Conservation (phyloP, 2,888 invertebrate genomes). For the Ommatoiulus sabulosus region DNA sequence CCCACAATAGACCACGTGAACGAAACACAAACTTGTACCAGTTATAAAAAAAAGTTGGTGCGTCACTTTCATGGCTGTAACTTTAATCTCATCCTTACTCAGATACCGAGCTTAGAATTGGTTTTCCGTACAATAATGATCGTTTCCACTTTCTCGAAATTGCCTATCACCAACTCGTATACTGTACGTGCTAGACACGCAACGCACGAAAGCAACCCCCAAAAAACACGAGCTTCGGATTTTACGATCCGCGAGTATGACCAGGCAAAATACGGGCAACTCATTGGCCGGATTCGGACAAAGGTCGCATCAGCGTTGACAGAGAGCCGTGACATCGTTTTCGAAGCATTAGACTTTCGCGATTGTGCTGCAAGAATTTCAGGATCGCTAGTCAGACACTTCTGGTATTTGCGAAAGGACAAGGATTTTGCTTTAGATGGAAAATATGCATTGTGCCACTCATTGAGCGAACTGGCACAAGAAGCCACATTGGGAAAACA, state of each 20-base stretch:
- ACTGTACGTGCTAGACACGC: neutral
- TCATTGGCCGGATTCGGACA: slow-evolving; percentile 13
- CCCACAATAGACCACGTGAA: too few species aligned
- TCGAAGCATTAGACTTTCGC: neutral
- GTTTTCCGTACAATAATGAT: neutral
- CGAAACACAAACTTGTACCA: too few species aligned
- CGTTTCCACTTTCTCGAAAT: neutral
- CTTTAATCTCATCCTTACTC: neutral
- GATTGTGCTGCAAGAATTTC: neutral
- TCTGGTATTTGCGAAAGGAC: neutral
- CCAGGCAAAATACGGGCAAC: neutral
- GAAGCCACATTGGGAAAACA: slow-evolving; percentile 38
- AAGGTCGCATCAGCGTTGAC: slow-evolving; percentile 13
- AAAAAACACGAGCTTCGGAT: neutral
- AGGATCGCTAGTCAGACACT: neutral
- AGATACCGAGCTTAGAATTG: neutral
- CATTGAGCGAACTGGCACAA: neutral
- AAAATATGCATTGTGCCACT: slow-evolving; percentile 39
- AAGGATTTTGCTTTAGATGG: neutral
- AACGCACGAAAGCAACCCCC: neutral
- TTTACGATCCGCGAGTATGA: neutral
- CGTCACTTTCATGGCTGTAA: neutral
- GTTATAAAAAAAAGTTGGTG: slow-evolving; percentile 5
- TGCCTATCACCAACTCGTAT: neutral
- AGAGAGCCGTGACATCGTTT: slow-evolving; percentile 1